Evolutionary conservation across 2,113 vertebrate genomes (phyloP).

Genomic region (Eonycteris spelaea): DNA sequence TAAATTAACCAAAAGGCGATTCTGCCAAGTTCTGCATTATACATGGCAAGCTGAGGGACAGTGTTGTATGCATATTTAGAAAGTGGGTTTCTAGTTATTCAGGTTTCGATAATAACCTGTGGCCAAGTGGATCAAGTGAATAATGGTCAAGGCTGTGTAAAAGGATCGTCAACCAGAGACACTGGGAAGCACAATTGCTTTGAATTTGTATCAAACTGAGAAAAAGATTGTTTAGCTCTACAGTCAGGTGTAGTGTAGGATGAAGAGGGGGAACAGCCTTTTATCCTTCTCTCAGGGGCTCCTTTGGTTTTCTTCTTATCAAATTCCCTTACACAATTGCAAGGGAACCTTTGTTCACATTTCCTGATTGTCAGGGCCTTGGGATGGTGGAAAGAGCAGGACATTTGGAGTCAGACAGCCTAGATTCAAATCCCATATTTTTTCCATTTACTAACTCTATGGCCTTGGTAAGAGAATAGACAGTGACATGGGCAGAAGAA

Average conservation of each 20-base stretch:
- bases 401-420: neutral
- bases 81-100: neutral
- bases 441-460: neutral
- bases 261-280: neutral
- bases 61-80: rapidly evolving
- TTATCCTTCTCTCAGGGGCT: neutral
- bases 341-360: neutral
- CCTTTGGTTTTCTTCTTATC: neutral
- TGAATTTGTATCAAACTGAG: constrained; percentile 65
- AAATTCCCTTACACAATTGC: neutral
- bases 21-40: constrained; percentile 19
- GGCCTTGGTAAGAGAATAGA: neutral
- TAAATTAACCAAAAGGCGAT: constrained; percentile 51
- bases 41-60: constrained; percentile 44
- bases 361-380: neutral
- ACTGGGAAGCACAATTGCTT: constrained; percentile 49
- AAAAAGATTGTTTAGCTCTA: constrained; percentile 49
- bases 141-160: constrained; percentile 22
- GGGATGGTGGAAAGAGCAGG: neutral
- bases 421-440: neutral
- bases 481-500: neutral
- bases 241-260: neutral
- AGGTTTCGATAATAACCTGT: neutral
- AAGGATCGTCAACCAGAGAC: constrained; percentile 24
- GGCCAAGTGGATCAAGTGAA: constrained; percentile 13